Percentiles rank a stretch among this genome's conserved stretches.
Evolutionary conservation across 2,797 vertebrate genomes (phyloP).

Genomic region (Picus viridis): DNA sequence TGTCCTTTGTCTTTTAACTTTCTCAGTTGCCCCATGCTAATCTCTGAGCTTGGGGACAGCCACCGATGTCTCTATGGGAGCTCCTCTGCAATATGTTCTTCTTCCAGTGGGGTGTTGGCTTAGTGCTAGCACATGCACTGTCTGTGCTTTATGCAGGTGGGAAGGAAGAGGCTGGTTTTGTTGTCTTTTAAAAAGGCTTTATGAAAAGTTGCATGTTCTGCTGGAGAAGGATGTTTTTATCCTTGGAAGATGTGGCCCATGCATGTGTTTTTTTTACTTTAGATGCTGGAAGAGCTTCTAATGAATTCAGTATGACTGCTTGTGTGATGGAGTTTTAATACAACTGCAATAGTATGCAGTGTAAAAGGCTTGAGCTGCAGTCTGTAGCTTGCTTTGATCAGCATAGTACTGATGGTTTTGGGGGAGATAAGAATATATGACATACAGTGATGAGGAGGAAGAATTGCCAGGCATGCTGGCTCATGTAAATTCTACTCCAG

Average conservation of each 20-base stretch:
- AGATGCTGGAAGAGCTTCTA: not conserved
- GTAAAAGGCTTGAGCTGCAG: not conserved
- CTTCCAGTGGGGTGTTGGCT: not conserved
- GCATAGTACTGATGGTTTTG: not conserved
- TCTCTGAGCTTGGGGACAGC: not conserved
- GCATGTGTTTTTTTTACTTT: not conserved
- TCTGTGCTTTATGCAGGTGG: not conserved
- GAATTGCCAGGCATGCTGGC: not conserved
- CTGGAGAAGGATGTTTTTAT: not conserved
- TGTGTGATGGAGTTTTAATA: not conserved
- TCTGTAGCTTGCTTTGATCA: not conserved
- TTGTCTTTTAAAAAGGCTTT: not conserved
- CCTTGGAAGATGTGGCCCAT: too few species aligned
- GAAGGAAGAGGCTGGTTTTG: not conserved
- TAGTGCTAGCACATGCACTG: not conserved
- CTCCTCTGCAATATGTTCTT: not conserved
- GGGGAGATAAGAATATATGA: not conserved
- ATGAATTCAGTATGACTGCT: not conserved
- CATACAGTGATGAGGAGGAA: not conserved
- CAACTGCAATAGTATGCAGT: not conserved
- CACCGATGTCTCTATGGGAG: fast-evolving
- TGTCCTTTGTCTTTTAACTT: not conserved
- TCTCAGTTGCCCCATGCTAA: not conserved
- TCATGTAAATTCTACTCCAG: not conserved
- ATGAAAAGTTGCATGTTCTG: not conserved